Percentiles rank a stretch among this genome's conserved stretches.
These are phyloP conservation scores for Volucella bombylans DNA, from an alignment of 2,888 invertebrate genomes.

Conservation along the genomic window DNA sequence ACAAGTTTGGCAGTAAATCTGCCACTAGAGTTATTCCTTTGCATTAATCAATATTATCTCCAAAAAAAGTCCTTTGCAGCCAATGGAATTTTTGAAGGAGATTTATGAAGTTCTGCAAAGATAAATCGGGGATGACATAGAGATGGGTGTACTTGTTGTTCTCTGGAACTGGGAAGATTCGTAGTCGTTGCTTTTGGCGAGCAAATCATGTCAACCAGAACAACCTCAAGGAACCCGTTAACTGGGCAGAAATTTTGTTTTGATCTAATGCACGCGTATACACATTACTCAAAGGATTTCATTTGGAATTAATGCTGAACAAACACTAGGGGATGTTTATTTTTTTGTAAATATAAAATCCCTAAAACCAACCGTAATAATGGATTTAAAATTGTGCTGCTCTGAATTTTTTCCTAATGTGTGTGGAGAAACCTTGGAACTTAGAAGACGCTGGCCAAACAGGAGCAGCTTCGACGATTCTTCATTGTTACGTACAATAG, in stretches of 20 bases:
- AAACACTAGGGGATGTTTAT: background rate
- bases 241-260: no score
- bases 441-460: no score
- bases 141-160: background rate
- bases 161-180: background rate
- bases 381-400: no score
- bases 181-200: background rate
- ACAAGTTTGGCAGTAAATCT: conserved; percentile 63
- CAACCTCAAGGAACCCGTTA: background rate
- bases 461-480: no score
- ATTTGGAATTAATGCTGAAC: conserved; percentile 27
- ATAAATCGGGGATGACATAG: background rate
- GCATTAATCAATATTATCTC: conserved; percentile 69
- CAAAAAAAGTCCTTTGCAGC: conserved; percentile 37
- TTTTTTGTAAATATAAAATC: no score
- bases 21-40: conserved; percentile 57
- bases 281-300: background rate
- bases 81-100: conserved; percentile 47
- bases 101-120: conserved; percentile 52
- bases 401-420: no score
- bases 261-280: background rate
- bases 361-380: no score
- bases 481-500: no score
- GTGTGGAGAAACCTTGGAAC: no score
- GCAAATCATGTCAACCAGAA: conserved; percentile 23